Percentiles rank a stretch among this genome's conserved stretches.
Evolutionary conservation across 1,140 invertebrate genomes (phyloP).

Genomic region (Asbolus verrucosus): DNA sequence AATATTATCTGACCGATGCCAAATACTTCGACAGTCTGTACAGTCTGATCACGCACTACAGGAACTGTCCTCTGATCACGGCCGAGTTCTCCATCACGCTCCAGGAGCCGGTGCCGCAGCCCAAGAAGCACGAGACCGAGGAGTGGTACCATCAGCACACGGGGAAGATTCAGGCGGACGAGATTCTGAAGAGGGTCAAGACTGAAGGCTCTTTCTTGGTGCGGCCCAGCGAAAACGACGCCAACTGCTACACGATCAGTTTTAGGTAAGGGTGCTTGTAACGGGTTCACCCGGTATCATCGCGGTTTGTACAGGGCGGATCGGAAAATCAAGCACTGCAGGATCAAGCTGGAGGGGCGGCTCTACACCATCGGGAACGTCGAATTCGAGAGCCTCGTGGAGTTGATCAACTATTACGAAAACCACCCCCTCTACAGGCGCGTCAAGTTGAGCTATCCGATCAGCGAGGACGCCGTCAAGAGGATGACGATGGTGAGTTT

Average conservation of each 20-base stretch:
- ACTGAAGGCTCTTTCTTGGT: conserved; percentile 94
- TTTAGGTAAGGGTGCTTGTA: conserved; percentile 92
- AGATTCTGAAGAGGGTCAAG: conserved; percentile 83
- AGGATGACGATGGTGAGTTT: conserved; percentile 75
- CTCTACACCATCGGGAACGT: conserved; percentile 90
- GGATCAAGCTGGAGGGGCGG: conserved; percentile 91
- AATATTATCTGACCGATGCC: conserved; percentile 92
- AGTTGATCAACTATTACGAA: conserved; percentile 92
- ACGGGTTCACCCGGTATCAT: too few relatives aligned
- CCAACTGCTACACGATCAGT: conserved; percentile 91
- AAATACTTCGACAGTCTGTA: conserved; percentile 94
- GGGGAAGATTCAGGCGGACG: conserved; percentile 85
- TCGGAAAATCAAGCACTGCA: conserved; percentile 95
- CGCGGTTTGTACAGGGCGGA: conserved; percentile 88
- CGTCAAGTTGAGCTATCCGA: conserved; percentile 87
- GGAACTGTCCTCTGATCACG: conserved; percentile 86
- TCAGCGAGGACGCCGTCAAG: conserved; percentile 83
- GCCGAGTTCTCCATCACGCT: conserved; percentile 91
- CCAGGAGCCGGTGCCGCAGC: conserved; percentile 93
- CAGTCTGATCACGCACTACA: conserved; percentile 91
- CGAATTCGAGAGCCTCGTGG: conserved; percentile 94
- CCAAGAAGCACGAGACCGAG: conserved; percentile 93
- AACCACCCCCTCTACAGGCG: conserved; percentile 90
- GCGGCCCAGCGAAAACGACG: conserved; percentile 86
- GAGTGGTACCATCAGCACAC: conserved; percentile 93